Percentiles rank a stretch among this genome's conserved stretches.
Conservation (phyloP, 1,140 invertebrate species). For the Carposina sasakii region DNA sequence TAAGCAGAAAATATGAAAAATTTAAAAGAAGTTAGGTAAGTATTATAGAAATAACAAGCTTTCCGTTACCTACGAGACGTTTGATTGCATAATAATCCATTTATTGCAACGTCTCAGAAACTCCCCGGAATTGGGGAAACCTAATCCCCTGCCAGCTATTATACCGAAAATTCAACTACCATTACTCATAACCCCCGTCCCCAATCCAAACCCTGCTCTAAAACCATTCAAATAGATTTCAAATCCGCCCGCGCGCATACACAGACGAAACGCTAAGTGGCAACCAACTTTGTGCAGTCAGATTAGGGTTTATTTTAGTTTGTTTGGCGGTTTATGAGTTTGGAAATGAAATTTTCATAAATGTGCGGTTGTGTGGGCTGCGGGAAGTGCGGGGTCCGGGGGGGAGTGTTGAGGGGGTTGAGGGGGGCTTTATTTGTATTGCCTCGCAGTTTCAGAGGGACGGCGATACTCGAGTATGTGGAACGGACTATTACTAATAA, state of each 20-base stretch:
- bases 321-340: slow-evolving; percentile 34
- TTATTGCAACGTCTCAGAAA: slow-evolving; percentile 47
- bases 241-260: slow-evolving; percentile 35
- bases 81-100: slow-evolving; percentile 58
- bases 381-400: slow-evolving; percentile 11
- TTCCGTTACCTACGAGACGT: slow-evolving; percentile 20
- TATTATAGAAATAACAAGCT: too few species aligned
- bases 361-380: slow-evolving; percentile 33
- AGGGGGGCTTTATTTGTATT: slow-evolving; percentile 46
- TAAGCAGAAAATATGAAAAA: too few species aligned
- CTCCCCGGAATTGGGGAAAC: slow-evolving; percentile 52
- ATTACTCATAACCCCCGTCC: slow-evolving; percentile 40
- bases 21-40: too few species aligned
- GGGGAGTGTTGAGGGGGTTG: slow-evolving; percentile 10
- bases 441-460: slow-evolving; percentile 51
- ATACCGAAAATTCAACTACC: slow-evolving; percentile 54
- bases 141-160: slow-evolving; percentile 61
- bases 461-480: slow-evolving; percentile 48
- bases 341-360: slow-evolving; percentile 68
- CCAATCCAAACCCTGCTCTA: slow-evolving; percentile 30
- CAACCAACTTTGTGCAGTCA: slow-evolving; percentile 41
- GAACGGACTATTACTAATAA: slow-evolving; percentile 65
- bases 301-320: slow-evolving; percentile 56
- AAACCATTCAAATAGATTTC: slow-evolving; percentile 33
- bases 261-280: slow-evolving; percentile 39